These are phyloP conservation scores for Leptinotarsa juncta DNA, from an alignment of 2,888 invertebrate species.

Conservation along the genomic window DNA sequence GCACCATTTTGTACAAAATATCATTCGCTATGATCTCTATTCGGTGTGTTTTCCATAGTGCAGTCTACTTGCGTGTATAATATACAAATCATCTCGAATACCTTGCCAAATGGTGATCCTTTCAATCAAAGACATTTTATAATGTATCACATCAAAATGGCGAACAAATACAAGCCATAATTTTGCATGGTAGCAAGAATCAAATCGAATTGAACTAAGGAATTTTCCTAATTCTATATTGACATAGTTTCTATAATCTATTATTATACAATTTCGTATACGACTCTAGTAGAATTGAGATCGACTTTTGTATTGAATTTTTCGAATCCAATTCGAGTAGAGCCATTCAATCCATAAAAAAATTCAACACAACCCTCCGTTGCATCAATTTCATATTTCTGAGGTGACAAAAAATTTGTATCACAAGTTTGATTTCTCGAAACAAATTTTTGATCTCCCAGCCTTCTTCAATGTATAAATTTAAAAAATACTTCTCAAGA, in stretches of 20 bases:
- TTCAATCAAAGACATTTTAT: conserved; percentile 39
- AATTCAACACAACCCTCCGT: not conserved
- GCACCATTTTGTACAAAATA: conserved; percentile 39
- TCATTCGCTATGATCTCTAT: conserved; percentile 9
- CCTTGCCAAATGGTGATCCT: conserved; percentile 43
- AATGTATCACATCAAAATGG: conserved; percentile 64
- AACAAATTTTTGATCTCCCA: conserved; percentile 29
- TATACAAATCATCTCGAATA: conserved; percentile 21
- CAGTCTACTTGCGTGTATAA: conserved; percentile 15
- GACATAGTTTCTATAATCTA: conserved; percentile 40
- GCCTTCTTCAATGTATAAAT: conserved; percentile 56
- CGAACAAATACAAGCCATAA: conserved; percentile 63
- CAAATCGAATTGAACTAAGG: conserved; percentile 6
- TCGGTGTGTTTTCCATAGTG: conserved; percentile 9
- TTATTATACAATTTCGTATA: conserved; percentile 38
- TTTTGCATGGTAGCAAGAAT: conserved; percentile 51
- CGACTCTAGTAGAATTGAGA: not conserved
- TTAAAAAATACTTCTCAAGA: conserved; percentile 63
- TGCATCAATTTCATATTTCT: not conserved
- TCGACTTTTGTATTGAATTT: not conserved
- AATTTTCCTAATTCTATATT: conserved; percentile 40
- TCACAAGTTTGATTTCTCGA: conserved; percentile 9
- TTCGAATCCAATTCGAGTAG: conserved; percentile 9
- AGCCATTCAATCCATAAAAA: not conserved
- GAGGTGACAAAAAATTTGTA: conserved; percentile 17